Conservation (phyloP, 2,888 invertebrate genomes). For the Philereme vetulata region DNA sequence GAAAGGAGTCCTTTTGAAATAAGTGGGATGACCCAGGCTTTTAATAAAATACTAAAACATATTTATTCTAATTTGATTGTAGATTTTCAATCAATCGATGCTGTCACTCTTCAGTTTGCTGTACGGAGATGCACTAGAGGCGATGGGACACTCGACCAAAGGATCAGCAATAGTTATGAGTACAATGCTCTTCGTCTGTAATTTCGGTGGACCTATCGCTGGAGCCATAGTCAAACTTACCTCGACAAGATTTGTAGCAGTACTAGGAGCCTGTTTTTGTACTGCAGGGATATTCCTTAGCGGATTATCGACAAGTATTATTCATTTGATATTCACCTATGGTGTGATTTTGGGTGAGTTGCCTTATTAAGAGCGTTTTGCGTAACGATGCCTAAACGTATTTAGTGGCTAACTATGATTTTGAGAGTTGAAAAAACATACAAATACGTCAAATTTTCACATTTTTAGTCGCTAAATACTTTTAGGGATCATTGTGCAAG, state of each 20-base stretch:
- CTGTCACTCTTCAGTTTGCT: constrained; percentile 88
- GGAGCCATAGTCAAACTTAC: constrained; percentile 85
- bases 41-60: background rate
- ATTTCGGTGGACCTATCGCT: constrained; percentile 87
- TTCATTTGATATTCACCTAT: constrained; percentile 73
- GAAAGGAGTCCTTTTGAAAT: no score
- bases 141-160: constrained; percentile 86
- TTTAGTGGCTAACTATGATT: no score
- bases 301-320: constrained; percentile 72
- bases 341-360: constrained; percentile 75
- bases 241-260: constrained; percentile 72
- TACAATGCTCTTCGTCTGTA: constrained; percentile 86
- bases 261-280: constrained; percentile 67
- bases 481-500: no score
- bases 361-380: no score
- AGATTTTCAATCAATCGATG: constrained; percentile 89
- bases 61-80: constrained; percentile 41
- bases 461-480: no score
- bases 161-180: constrained; percentile 88
- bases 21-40: no score
- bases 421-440: no score
- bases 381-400: no score
- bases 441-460: no score
- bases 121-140: constrained; percentile 86
- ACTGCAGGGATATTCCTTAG: constrained; percentile 74